These are phyloP conservation scores for Isurus oxyrinchus DNA, from an alignment of 2,113 vertebrate species.

Conservation along the genomic window DNA sequence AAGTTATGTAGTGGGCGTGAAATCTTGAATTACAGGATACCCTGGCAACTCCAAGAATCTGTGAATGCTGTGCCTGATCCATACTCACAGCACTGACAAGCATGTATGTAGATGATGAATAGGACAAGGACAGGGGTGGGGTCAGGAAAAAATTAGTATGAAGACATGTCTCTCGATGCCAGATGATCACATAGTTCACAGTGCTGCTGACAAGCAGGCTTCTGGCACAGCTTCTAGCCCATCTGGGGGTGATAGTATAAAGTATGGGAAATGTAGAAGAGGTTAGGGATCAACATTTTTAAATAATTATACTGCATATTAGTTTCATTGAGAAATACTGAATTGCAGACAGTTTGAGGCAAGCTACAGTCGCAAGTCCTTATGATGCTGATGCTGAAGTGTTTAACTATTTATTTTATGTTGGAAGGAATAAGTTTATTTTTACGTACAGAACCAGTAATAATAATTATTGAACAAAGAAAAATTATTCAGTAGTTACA, in stretches of 20 bases:
- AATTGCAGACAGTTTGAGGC: slow-evolving; percentile 16
- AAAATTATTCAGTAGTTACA: not conserved
- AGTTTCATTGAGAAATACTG: slow-evolving; percentile 25
- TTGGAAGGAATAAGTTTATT: not conserved
- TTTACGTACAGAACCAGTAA: not conserved
- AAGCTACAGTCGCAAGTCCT: not conserved
- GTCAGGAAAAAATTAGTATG: slow-evolving; percentile 41
- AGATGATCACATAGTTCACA: slow-evolving; percentile 53
- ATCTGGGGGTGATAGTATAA: slow-evolving; percentile 54
- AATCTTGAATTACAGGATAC: slow-evolving; percentile 18
- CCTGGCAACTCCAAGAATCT: slow-evolving; percentile 40
- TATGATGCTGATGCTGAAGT: not conserved
- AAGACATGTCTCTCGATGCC: slow-evolving; percentile 48
- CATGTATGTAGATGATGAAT: slow-evolving; percentile 52
- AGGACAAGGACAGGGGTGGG: slow-evolving; percentile 50
- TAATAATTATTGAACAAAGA: not conserved
- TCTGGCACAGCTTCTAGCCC: slow-evolving; percentile 57
- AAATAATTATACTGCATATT: slow-evolving; percentile 65
- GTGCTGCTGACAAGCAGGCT: slow-evolving; percentile 55
- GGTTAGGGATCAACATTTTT: slow-evolving; percentile 54
- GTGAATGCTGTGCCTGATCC: slow-evolving; percentile 42
- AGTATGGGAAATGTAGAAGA: slow-evolving; percentile 51
- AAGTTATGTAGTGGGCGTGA: slow-evolving; percentile 22
- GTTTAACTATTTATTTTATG: not conserved
- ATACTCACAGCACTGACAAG: slow-evolving; percentile 47